Evolutionary conservation across 2,113 vertebrate species (phyloP).

Genomic region (Atractosteus spatula): DNA sequence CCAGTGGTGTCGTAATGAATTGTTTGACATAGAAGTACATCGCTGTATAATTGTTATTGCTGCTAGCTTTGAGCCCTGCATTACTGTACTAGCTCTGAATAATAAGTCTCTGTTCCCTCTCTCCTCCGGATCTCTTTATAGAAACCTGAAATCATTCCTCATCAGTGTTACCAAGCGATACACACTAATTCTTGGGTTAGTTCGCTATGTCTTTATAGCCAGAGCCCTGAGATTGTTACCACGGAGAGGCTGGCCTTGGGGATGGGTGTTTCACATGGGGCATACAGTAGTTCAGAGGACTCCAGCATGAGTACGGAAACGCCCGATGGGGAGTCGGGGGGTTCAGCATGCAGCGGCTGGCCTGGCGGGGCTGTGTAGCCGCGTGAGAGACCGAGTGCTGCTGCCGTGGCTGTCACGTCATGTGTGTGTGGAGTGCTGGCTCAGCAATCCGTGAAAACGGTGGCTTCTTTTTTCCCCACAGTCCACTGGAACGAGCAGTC

Average conservation of each 20-base stretch:
- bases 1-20: neutral
- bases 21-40: too few relatives aligned
- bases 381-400: slow-evolving; percentile 49
- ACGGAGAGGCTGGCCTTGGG: slow-evolving; percentile 41
- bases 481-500: neutral
- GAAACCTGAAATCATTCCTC: slow-evolving; percentile 48
- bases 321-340: neutral
- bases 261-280: too few relatives aligned
- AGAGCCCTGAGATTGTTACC: slow-evolving; percentile 49
- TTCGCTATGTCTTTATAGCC: too few relatives aligned
- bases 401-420: slow-evolving; percentile 51
- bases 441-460: slow-evolving; percentile 57
- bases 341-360: neutral
- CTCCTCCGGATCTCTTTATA: slow-evolving; percentile 48
- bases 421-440: slow-evolving; percentile 40
- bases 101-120: slow-evolving; percentile 46
- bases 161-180: neutral
- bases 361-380: slow-evolving; percentile 30
- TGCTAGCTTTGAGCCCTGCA: too few relatives aligned
- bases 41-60: too few relatives aligned
- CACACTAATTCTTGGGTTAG: too few relatives aligned
- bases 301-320: neutral
- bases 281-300: too few relatives aligned
- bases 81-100: slow-evolving; percentile 38
- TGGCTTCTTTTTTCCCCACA: slow-evolving; percentile 28